These are phyloP conservation scores for Ceratotherium simum DNA, from an alignment of 2,113 vertebrate species.

Conservation along the genomic window DNA sequence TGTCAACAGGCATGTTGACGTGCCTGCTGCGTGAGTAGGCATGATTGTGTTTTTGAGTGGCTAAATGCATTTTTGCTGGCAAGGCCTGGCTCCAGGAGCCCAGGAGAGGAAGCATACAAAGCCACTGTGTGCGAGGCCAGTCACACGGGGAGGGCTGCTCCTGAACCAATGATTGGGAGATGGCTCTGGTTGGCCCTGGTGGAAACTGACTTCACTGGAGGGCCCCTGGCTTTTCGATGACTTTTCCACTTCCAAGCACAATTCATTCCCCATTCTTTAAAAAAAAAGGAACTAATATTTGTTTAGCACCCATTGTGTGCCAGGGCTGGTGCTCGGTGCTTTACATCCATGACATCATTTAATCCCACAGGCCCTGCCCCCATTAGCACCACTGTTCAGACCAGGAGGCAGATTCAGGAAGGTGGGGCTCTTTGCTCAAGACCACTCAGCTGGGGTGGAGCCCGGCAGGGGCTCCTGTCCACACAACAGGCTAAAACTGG, in stretches of 20 bases:
- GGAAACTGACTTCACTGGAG: neutral
- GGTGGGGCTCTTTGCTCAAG: neutral
- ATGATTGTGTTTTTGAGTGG: neutral
- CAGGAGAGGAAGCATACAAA: neutral
- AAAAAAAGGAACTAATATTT: neutral
- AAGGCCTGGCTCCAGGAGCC: neutral
- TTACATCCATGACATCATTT: neutral
- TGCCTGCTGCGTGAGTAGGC: constrained; percentile 47
- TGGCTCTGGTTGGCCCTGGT: neutral
- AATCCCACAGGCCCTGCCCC: neutral
- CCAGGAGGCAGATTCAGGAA: neutral
- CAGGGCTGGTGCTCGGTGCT: neutral
- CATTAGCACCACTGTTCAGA: neutral
- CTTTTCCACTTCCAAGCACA: constrained; percentile 54
- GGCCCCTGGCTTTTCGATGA: neutral
- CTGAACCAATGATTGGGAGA: constrained; percentile 41
- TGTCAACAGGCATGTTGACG: neutral
- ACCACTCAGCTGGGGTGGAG: neutral
- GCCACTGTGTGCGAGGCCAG: neutral
- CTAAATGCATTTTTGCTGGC: constrained; percentile 43
- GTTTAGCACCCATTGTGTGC: neutral
- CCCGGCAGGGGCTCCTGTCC: neutral
- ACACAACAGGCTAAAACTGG: neutral
- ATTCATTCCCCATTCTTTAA: neutral
- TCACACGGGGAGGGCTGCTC: neutral